phyloP scores from a whole-genome alignment of 2,888 invertebrate species.

The Ennomos erosarius region DNA sequence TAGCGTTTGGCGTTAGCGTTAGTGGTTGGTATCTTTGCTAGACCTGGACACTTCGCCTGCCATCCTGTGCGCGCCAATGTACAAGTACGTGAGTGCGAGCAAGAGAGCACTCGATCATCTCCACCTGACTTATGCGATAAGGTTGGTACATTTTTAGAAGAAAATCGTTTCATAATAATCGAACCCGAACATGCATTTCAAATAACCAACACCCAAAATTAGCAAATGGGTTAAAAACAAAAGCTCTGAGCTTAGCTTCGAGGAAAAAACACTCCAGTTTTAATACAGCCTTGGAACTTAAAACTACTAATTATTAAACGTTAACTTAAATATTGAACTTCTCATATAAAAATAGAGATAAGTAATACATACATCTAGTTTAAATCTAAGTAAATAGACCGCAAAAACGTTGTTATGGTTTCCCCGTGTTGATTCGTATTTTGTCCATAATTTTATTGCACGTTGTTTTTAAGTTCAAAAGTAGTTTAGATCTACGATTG shows the following conservation, averaged over 20 bases:
- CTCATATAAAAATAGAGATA: slow-evolving; percentile 79
- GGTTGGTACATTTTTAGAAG: too few species aligned
- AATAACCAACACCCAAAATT: slow-evolving; percentile 31
- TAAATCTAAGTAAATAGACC: slow-evolving; percentile 82
- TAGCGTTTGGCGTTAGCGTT: too few species aligned
- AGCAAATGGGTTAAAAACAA: slow-evolving; percentile 46
- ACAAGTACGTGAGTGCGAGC: too few species aligned
- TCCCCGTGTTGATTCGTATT: slow-evolving; percentile 40
- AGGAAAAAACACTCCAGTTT: slow-evolving; percentile 73
- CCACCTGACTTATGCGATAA: too few species aligned
- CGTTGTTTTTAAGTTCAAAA: slow-evolving; percentile 36
- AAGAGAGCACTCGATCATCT: too few species aligned
- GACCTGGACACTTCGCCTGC: too few species aligned
- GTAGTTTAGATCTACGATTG: slow-evolving; percentile 29
- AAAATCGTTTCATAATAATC: slow-evolving; percentile 24
- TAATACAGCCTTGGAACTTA: slow-evolving; percentile 85
- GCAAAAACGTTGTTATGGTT: slow-evolving; percentile 63
- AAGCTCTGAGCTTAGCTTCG: slow-evolving; percentile 53
- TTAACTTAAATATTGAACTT: slow-evolving; percentile 81
- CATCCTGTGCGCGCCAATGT: too few species aligned
- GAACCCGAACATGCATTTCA: slow-evolving; percentile 16
- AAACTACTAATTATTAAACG: slow-evolving; percentile 66
- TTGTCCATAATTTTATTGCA: slow-evolving; percentile 41
- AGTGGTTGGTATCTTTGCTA: too few species aligned
- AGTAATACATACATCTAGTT: slow-evolving; percentile 64